These are phyloP conservation scores for Falcaria lacertinaria DNA, from an alignment of 2,888 invertebrate genomes.

Conservation along the genomic window DNA sequence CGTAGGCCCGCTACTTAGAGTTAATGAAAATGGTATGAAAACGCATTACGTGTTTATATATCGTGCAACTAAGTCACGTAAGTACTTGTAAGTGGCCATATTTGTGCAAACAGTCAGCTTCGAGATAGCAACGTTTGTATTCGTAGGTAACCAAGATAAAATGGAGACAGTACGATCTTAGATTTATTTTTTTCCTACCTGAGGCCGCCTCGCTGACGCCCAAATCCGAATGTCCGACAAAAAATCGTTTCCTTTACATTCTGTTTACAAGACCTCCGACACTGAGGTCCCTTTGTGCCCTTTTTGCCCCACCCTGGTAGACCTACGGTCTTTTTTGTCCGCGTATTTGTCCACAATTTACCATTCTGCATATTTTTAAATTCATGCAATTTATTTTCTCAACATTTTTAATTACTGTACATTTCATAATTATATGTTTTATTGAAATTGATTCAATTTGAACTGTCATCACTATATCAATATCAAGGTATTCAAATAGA, in stretches of 20 bases:
- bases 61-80: slow-evolving; percentile 52
- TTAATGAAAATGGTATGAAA: slow-evolving; percentile 27
- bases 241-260: slow-evolving; percentile 71
- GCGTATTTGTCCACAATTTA: slow-evolving; percentile 43
- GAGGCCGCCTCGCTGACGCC: slow-evolving; percentile 50
- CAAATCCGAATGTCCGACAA: slow-evolving; percentile 43
- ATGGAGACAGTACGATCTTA: slow-evolving; percentile 36
- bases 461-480: no score
- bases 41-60: slow-evolving; percentile 25
- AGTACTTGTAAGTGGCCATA: slow-evolving; percentile 50
- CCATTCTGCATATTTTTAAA: slow-evolving; percentile 2
- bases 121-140: slow-evolving; percentile 64
- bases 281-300: slow-evolving; percentile 57
- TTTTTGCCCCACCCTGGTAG: slow-evolving; percentile 36
- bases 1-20: no score
- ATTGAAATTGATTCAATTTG: no score
- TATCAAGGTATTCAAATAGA: no score
- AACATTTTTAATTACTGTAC: not conserved
- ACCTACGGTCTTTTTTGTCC: slow-evolving; percentile 60
- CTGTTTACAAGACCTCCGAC: slow-evolving; percentile 76
- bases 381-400: not conserved
- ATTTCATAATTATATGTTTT: not conserved
- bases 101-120: slow-evolving; percentile 64
- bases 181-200: slow-evolving; percentile 55
- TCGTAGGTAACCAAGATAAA: slow-evolving; percentile 59